phyloP scores from a whole-genome alignment of 2,113 vertebrate species.

The Ciconia maguari region DNA sequence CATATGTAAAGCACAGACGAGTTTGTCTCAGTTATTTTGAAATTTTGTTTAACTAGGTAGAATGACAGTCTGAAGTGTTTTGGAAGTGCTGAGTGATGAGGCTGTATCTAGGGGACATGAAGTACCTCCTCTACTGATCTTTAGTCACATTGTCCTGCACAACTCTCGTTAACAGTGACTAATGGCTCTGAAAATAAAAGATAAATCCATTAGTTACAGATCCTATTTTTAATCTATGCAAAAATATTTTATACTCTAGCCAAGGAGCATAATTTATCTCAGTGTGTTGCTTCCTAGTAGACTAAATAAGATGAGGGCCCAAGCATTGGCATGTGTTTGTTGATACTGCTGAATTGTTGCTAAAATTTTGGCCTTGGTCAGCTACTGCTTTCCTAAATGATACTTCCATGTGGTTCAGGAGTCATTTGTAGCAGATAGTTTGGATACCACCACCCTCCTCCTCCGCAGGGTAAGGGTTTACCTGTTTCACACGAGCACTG shows the following conservation, averaged over 20 bases:
- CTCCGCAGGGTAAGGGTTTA: not conserved
- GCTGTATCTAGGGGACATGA: not conserved
- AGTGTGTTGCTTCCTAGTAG: not conserved
- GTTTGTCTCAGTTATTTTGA: not conserved
- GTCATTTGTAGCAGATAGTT: not conserved
- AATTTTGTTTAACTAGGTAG: not conserved
- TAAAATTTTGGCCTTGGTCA: not conserved
- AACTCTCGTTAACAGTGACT: not conserved
- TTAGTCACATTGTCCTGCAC: not conserved
- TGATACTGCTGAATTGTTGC: not conserved
- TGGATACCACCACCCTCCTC: not conserved
- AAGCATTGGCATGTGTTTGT: not conserved
- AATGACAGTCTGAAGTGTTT: not conserved
- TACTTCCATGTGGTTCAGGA: not conserved
- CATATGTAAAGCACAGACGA: fast-evolving
- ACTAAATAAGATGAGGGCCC: not conserved
- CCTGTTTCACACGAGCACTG: no score
- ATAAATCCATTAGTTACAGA: not conserved
- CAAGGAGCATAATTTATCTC: not conserved
- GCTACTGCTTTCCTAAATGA: not conserved
- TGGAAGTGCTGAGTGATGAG: not conserved
- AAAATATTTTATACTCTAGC: not conserved
- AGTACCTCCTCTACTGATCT: not conserved
- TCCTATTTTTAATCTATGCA: slow-evolving; percentile 28
- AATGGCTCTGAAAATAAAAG: slow-evolving; percentile 5